Conservation (phyloP, 2,113 vertebrate genomes). For the Caranx ignobilis region DNA sequence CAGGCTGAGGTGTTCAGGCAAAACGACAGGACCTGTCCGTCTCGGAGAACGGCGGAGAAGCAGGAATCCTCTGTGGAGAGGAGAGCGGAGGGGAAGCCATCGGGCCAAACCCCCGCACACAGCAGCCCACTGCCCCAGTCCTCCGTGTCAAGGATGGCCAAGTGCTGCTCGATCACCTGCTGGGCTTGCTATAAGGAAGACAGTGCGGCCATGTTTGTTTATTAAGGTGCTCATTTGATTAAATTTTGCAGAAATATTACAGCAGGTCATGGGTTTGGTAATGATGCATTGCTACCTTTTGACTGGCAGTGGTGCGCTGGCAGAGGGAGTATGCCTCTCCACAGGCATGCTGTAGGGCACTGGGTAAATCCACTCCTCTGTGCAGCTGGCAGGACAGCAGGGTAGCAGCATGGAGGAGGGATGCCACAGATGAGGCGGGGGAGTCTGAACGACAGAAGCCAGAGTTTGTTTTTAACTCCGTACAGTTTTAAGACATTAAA, state of each 20-base stretch:
- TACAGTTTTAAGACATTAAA: too few relatives aligned
- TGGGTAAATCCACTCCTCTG: constrained; percentile 89
- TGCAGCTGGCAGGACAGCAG: constrained; percentile 90
- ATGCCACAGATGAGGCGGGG: constrained; percentile 86
- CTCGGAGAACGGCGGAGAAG: constrained; percentile 88
- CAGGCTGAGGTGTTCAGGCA: constrained; percentile 92
- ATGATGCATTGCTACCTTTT: constrained; percentile 84
- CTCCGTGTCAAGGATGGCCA: constrained; percentile 84
- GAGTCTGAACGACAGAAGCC: constrained; percentile 83
- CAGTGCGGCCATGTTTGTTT: not conserved
- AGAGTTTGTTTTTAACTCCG: too few relatives aligned
- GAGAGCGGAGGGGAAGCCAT: constrained; percentile 88
- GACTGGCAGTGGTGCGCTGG: constrained; percentile 87
- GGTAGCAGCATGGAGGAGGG: constrained; percentile 88
- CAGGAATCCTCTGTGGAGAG: constrained; percentile 92
- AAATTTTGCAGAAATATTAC: not conserved
- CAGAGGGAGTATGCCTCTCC: constrained; percentile 87
- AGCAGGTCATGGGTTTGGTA: not conserved
- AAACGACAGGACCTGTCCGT: constrained; percentile 91
- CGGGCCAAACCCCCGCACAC: constrained; percentile 93
- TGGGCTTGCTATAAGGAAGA: constrained; percentile 83
- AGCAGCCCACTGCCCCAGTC: constrained; percentile 88
- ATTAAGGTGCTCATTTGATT: not conserved
- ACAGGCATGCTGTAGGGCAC: constrained; percentile 91
- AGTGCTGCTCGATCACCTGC: constrained; percentile 87